These are phyloP conservation scores for Botia almorhae DNA, from an alignment of 2,797 vertebrate species.

Conservation along the genomic window DNA sequence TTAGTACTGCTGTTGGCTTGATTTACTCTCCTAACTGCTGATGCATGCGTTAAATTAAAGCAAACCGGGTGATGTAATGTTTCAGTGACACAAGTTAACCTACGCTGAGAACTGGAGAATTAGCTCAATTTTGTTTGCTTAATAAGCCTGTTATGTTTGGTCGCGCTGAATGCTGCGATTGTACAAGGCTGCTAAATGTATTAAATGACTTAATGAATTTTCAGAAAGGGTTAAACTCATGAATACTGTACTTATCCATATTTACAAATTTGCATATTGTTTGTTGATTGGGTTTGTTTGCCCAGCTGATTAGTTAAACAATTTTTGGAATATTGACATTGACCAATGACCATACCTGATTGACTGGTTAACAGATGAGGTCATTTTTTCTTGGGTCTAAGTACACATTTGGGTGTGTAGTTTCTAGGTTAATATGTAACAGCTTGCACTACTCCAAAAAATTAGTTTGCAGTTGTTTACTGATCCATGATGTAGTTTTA, in stretches of 20 bases:
- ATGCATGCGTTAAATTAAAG: constrained; percentile 59
- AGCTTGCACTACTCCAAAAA: background rate
- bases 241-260: background rate
- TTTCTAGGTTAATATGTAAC: too few relatives aligned
- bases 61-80: constrained; percentile 54
- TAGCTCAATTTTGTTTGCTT: constrained; percentile 62
- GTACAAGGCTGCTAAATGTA: background rate
- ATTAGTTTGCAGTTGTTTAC: background rate
- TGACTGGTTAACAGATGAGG: too few relatives aligned
- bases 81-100: constrained; percentile 59
- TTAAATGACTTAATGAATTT: background rate
- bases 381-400: background rate
- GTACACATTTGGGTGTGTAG: background rate
- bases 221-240: background rate
- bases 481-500: background rate
- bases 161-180: background rate
- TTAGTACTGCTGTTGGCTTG: background rate
- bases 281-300: background rate
- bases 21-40: constrained; percentile 45
- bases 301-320: background rate
- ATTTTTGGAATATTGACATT: background rate
- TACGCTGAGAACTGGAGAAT: constrained; percentile 61
- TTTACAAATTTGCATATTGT: background rate
- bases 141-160: constrained; percentile 55
- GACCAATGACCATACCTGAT: too few relatives aligned